phyloP scores from a whole-genome alignment of 2,888 invertebrate genomes.

The Drosophila nr. medialis region DNA sequence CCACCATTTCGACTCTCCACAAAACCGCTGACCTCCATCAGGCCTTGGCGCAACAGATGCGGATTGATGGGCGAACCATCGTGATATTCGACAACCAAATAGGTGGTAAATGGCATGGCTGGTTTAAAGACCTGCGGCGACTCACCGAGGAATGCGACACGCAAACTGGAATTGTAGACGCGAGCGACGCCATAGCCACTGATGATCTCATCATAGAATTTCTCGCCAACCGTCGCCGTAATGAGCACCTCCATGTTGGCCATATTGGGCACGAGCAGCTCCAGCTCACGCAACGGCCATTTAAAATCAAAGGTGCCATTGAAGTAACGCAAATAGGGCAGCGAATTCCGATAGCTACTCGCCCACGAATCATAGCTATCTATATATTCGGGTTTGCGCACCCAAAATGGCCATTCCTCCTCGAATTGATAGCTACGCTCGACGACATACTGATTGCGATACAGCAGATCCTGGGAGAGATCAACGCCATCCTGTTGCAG shows the following conservation, averaged over 20 bases:
- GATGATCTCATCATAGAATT: conserved; percentile 92
- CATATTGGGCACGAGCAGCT: conserved; percentile 86
- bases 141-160: conserved; percentile 94
- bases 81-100: conserved; percentile 95
- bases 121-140: conserved; percentile 98
- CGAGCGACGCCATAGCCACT: conserved; percentile 95
- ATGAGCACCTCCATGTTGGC: conserved; percentile 91
- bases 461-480: conserved; percentile 73
- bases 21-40: conserved; percentile 89
- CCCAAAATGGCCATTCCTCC: conserved; percentile 93
- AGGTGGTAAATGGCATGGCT: conserved; percentile 94
- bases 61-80: conserved; percentile 92
- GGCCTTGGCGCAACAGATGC: conserved; percentile 88
- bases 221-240: conserved; percentile 94
- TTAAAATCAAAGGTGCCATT: conserved; percentile 94
- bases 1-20: conserved; percentile 88
- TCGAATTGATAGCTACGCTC: conserved; percentile 92
- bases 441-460: conserved; percentile 87
- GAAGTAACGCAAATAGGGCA: conserved; percentile 92
- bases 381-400: conserved; percentile 87
- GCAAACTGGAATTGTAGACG: conserved; percentile 94
- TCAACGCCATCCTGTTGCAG: conserved; percentile 63
- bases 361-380: conserved; percentile 81
- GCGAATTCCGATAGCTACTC: conserved; percentile 85
- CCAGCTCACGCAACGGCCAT: conserved; percentile 91